Base-by-base conservation (phyloP, 2,888 invertebrate species). In the Epiblema foenella region DNA sequence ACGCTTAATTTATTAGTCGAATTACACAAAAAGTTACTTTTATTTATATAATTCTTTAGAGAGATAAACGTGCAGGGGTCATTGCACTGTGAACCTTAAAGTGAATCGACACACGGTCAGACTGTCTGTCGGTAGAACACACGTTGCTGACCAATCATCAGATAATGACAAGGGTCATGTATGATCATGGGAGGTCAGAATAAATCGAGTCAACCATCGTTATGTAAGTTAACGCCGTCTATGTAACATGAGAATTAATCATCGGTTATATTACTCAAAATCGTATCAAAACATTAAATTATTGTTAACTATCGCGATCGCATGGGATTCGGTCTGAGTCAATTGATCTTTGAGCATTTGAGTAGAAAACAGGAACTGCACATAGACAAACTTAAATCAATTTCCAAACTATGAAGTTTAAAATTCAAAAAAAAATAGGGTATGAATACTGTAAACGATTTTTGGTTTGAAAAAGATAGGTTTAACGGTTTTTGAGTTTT, bases 1-100 rank as follows among this genome's bases (percentile, higher is more conserved):
- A 59, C 69, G 59, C 17, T 60, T 66, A 60, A 66, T 60, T 56
- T 60, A 60, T 60, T 49, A 60, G 37, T 46, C 17, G 65, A 65
- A 60, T 24, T 49, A 24, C 39, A 29, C 37, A 70, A 60, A 70
- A 70, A 66, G 54, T 69, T 57, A 42, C 59, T 49, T 33, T 37
- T 37, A 66, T 56, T 62, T 39, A 46, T 67, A 1, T 71, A n/a
- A 33, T 37, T 57, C 24, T 39, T 39, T 57, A 8, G 24, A 12
- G 12, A 51, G 24, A 60, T 20, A 39, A 60, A 65, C 60, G 54
- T 64, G 15, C 42, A 9, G 9, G 29, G 54, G 71, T 71, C 71
- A 51, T 62, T 67, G 66, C 37, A 24, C 66, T 46, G 54, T 24
- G 24, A 67, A 62, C 33, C 33, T 62, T 37, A 15, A 33, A 33